phyloP scores from a whole-genome alignment of 2,888 invertebrate genomes.

The Yponomeuta malinellus region DNA sequence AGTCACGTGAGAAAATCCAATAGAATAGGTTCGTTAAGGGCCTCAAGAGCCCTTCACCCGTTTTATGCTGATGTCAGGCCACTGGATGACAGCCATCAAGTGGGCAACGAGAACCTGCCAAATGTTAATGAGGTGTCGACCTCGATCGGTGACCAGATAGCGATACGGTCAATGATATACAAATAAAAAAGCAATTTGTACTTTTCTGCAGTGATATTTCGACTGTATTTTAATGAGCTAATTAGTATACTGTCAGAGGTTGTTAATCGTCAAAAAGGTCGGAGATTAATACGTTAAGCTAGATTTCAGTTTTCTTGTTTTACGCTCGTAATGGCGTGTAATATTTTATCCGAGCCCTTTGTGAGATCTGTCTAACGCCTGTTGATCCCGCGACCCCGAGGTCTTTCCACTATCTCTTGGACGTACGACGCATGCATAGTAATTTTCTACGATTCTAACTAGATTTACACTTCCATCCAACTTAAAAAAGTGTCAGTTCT shows the following conservation, averaged over 20 bases:
- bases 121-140: conserved; percentile 47
- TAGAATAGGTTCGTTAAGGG: conserved; percentile 72
- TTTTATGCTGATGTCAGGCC: conserved; percentile 58
- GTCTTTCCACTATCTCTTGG: conserved; percentile 44
- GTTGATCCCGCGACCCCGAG: conserved; percentile 55
- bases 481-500: too few relatives aligned
- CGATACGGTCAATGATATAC: not conserved
- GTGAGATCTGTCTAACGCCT: conserved; percentile 48
- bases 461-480: too few relatives aligned
- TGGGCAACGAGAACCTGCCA: conserved; percentile 33
- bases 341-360: conserved; percentile 46
- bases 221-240: conserved; percentile 12
- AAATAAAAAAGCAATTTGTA: conserved; percentile 5
- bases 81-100: conserved; percentile 42
- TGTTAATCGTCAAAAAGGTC: not conserved
- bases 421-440: conserved; percentile 57
- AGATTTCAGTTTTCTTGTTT: conserved; percentile 6
- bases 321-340: conserved; percentile 26
- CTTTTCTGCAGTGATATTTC: conserved; percentile 6
- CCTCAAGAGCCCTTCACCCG: conserved; percentile 51
- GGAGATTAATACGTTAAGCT: not conserved
- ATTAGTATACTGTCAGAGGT: conserved; percentile 12
- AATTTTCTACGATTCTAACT: conserved; percentile 21
- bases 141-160: conserved; percentile 15
- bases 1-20: conserved; percentile 68